These are phyloP conservation scores for Spilosoma lubricipeda DNA, from an alignment of 2,888 invertebrate genomes.

Conservation along the genomic window DNA sequence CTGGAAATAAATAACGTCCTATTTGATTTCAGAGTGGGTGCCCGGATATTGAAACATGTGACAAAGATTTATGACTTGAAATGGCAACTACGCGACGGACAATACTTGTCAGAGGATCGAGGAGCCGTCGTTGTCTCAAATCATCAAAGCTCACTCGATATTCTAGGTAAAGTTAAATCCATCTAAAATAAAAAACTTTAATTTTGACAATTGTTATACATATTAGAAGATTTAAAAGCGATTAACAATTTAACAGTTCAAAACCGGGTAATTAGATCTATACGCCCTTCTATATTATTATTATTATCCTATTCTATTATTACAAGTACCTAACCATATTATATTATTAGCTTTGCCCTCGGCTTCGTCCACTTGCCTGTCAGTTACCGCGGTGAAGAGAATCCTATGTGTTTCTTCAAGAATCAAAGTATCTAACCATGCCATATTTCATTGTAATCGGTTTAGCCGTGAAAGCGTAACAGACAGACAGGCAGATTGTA, in stretches of 20 bases:
- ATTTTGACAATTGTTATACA: background rate
- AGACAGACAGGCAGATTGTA: too few relatives aligned
- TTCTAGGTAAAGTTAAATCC: slow-evolving; percentile 80
- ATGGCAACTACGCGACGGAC: slow-evolving; percentile 82
- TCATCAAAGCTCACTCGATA: slow-evolving; percentile 88
- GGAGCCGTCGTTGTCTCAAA: slow-evolving; percentile 88
- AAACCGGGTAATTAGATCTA: background rate
- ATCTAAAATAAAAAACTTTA: background rate
- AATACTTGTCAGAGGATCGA: slow-evolving; percentile 80
- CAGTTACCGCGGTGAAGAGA: too few relatives aligned
- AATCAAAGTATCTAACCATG: too few relatives aligned
- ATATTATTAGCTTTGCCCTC: too few relatives aligned
- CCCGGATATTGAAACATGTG: slow-evolving; percentile 67
- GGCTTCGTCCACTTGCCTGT: too few relatives aligned
- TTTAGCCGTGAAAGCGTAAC: too few relatives aligned
- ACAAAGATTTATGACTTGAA: slow-evolving; percentile 80
- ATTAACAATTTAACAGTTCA: background rate
- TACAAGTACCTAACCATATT: too few relatives aligned
- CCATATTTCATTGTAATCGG: too few relatives aligned
- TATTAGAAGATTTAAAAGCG: background rate
- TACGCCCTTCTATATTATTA: too few relatives aligned
- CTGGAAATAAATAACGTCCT: background rate
- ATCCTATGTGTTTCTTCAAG: too few relatives aligned
- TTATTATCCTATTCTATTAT: background rate
- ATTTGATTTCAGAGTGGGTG: slow-evolving; percentile 56